These are phyloP conservation scores for Catharus bicknelli DNA, from an alignment of 2,113 vertebrate genomes.

Conservation along the genomic window DNA sequence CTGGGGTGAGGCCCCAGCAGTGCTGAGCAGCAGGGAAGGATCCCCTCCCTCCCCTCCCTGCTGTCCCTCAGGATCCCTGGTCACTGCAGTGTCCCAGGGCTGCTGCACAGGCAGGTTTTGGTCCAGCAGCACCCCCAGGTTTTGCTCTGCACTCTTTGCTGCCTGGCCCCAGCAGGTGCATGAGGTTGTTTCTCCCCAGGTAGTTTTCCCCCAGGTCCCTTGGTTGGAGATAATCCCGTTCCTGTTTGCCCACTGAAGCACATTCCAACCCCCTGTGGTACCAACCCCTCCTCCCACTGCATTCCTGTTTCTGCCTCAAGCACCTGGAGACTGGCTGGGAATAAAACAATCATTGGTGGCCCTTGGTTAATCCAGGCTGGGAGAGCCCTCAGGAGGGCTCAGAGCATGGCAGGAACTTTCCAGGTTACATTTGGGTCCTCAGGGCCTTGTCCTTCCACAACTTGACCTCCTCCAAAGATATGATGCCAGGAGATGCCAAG, in stretches of 20 bases:
- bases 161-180: fast-evolving
- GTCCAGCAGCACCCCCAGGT: not conserved
- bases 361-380: not conserved
- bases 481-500: not conserved
- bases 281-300: not conserved
- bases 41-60: too few species aligned
- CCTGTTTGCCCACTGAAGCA: not conserved
- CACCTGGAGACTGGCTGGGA: not conserved
- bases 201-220: not conserved
- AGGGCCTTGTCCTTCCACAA: not conserved
- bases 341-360: not conserved
- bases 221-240: fast-evolving
- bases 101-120: not conserved
- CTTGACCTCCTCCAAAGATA: not conserved
- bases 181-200: not conserved
- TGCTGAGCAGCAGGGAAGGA: not conserved
- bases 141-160: not conserved
- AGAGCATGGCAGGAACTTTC: not conserved
- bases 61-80: not conserved
- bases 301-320: not conserved
- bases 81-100: not conserved
- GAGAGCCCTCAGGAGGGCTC: not conserved
- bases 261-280: not conserved
- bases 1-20: not conserved
- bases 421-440: not conserved